Evolutionary conservation across 1,140 invertebrate species (phyloP), one percentile per base, ranked within the genome.

Genomic region (Pseudoatta argentina): DNA sequence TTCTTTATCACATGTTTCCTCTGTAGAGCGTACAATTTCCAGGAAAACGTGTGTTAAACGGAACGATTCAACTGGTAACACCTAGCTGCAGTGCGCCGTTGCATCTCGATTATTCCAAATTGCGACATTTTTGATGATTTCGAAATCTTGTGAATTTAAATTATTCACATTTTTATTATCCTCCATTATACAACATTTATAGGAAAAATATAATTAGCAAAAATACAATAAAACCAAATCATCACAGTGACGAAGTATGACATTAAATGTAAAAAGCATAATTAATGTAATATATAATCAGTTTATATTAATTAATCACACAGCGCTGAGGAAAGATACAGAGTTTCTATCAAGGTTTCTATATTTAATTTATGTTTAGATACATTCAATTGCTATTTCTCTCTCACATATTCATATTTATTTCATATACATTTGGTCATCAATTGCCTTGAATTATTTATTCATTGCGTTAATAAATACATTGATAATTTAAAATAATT

Each of bases 21-120:
- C 12, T 39, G 10, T 27, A 24, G 24, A 69, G 16, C 34, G 30
- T 75, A 64, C 34, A 89, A 89, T 89, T 89, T 85, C 59, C 55
- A 81, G 75, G 79, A 59, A 85, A 87, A 86, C 55, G 51, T 73
- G 66, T 53, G 27, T 85, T 63, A 87, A 21, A 44, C 57, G 30
- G 57, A n/a, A 57, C 55, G 61, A 90, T 89, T 90, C 89, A 90
- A 90, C 89, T 89, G 89, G 89, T 90, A 88, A 90, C 88, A 85
- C 34, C 73, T 89, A 51, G 39, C 51, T 66, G n/a, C 82, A 63
- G n/a, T 71, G 53, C 34, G 51, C 12, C 55, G 71, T 51, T 34
- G 57, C n/a, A 61, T 27, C 27, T 53, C n/a, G 21, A 55, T n/a
- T 53, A 75, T 44, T 4, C 3, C 39, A 51, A 18, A 59, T 85